phyloP scores from a whole-genome alignment of 2,113 vertebrate genomes.

The Aviceda subcristata region DNA sequence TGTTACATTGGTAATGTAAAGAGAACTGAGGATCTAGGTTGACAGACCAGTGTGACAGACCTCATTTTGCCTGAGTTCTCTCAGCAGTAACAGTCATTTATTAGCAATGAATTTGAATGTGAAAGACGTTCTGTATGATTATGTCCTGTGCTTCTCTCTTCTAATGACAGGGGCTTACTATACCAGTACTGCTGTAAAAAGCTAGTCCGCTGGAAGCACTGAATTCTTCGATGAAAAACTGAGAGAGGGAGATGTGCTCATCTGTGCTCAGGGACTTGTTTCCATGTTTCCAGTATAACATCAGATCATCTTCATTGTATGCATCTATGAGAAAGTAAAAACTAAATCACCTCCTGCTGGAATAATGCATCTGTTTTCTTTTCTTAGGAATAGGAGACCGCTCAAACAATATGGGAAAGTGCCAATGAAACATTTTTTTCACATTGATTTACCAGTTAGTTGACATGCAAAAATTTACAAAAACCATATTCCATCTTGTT shows the following conservation, averaged over 20 bases:
- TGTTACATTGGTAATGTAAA: background rate
- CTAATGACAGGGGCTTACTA: background rate
- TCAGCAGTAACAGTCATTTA: background rate
- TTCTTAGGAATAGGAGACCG: background rate
- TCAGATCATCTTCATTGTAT: conserved; percentile 90
- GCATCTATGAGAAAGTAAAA: conserved; percentile 78
- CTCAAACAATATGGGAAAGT: background rate
- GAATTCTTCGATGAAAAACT: conserved; percentile 92
- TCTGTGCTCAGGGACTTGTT: conserved; percentile 87
- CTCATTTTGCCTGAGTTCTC: background rate
- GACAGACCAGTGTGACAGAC: background rate
- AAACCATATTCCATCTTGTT: background rate
- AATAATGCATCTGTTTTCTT: background rate
- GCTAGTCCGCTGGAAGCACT: conserved; percentile 87
- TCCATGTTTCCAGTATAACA: conserved; percentile 92
- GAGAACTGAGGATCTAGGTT: background rate
- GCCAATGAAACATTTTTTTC: background rate
- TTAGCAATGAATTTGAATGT: background rate
- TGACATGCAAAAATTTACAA: background rate
- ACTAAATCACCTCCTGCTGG: background rate
- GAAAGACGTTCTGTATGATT: background rate
- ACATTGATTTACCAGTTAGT: background rate
- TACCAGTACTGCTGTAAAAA: conserved; percentile 94
- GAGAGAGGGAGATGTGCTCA: conserved; percentile 88
- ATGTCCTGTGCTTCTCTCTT: background rate